Evolutionary conservation across 1,140 invertebrate species (phyloP).

Genomic region (Mercenaria mercenaria): DNA sequence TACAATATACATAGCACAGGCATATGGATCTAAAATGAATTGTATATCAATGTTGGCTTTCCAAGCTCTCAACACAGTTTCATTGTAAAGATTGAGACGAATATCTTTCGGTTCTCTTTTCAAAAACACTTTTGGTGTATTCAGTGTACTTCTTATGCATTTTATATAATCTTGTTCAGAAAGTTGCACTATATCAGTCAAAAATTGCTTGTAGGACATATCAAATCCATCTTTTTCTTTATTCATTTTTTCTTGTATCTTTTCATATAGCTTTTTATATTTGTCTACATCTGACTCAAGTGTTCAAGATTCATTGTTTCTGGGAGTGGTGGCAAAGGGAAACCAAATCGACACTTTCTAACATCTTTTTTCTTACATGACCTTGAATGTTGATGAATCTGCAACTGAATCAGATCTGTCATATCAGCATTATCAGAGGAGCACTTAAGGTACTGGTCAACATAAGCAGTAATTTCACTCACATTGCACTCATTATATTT

Average conservation of each 20-base stretch:
- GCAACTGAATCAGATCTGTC: conserved; percentile 54
- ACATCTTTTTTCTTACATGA: conserved; percentile 65
- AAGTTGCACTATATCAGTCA: neutral
- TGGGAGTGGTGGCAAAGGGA: conserved; percentile 68
- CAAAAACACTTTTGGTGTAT: neutral
- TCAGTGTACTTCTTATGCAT: conserved; percentile 51
- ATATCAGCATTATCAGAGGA: neutral
- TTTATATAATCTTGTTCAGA: conserved; percentile 59
- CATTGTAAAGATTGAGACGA: neutral
- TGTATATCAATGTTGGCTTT: conserved; percentile 3
- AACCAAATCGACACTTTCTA: conserved; percentile 70
- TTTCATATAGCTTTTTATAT: neutral
- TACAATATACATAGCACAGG: too few species aligned
- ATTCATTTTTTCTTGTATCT: conserved; percentile 12
- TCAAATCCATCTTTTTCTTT: neutral
- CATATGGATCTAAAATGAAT: too few species aligned
- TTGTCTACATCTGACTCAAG: conserved; percentile 50
- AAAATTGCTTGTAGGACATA: neutral
- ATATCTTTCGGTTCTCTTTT: neutral
- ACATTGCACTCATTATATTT: conserved; percentile 34
- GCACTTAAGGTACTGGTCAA: conserved; percentile 62
- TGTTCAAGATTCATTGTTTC: conserved; percentile 63
- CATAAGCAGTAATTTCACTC: conserved; percentile 49
- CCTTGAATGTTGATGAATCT: conserved; percentile 73
- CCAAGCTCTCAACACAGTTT: neutral